These are phyloP conservation scores for Liolophura sinensis DNA, from an alignment of 1,140 invertebrate species.

Conservation along the genomic window DNA sequence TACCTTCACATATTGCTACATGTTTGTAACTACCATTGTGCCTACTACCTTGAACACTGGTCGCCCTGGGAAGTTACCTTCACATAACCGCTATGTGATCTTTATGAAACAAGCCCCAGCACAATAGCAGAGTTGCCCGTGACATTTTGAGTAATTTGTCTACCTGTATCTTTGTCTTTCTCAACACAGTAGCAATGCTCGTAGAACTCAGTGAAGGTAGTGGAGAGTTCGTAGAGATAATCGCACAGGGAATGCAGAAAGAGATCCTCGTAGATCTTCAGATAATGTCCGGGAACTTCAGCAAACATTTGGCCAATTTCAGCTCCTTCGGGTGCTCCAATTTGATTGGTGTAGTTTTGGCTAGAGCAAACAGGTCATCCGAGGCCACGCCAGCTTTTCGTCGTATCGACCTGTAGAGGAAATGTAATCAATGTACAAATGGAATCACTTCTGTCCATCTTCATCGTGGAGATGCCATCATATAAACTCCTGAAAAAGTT, in stretches of 20 bases:
- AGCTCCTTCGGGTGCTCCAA: slow-evolving; percentile 91
- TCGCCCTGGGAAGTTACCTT: too few species aligned
- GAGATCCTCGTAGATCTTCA: slow-evolving; percentile 82
- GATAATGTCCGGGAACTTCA: slow-evolving; percentile 86
- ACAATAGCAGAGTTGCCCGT: not conserved
- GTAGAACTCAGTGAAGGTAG: slow-evolving; percentile 95
- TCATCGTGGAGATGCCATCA: not conserved
- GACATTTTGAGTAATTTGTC: slow-evolving; percentile 4
- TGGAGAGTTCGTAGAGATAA: slow-evolving; percentile 93
- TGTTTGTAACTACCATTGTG: too few species aligned
- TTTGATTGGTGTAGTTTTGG: slow-evolving; percentile 64
- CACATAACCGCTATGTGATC: too few species aligned
- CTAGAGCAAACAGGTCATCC: slow-evolving; percentile 63
- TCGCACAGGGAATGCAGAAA: slow-evolving; percentile 91
- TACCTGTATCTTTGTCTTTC: slow-evolving; percentile 64
- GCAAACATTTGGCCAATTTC: slow-evolving; percentile 85
- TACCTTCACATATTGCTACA: too few species aligned
- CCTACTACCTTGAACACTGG: too few species aligned
- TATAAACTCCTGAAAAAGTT: not conserved
- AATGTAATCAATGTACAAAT: not conserved
- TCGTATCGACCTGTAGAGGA: slow-evolving; percentile 44
- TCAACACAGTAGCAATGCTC: slow-evolving; percentile 97
- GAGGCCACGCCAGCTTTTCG: slow-evolving; percentile 63
- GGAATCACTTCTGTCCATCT: too few species aligned
- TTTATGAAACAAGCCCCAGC: not conserved